Conservation (phyloP, 2,888 invertebrate species). For the Ceraclea dissimilis region DNA sequence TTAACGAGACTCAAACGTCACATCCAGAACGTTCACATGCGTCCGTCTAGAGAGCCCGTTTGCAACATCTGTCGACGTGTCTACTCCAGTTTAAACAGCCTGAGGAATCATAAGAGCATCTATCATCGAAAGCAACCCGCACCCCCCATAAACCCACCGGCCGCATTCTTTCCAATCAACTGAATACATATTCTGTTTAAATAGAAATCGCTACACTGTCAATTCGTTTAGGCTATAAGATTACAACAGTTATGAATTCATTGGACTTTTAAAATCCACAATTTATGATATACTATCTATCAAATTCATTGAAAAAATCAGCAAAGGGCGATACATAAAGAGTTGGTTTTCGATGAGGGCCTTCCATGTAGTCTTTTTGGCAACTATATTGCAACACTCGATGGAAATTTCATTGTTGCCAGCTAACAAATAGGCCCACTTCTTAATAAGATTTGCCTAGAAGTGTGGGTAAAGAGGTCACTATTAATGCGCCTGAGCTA, state of each 20-base stretch:
- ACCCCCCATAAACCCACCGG: conserved; percentile 36
- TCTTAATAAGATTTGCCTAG: no score
- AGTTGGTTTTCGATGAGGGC: no score
- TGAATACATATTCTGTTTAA: conserved; percentile 10
- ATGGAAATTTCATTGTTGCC: no score
- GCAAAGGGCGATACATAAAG: no score
- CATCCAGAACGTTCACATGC: conserved; percentile 88
- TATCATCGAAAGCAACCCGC: conserved; percentile 80
- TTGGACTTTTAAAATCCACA: no score
- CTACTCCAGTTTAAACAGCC: conserved; percentile 84
- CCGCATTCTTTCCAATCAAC: conserved; percentile 29
- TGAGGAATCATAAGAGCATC: conserved; percentile 88
- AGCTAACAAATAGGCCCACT: no score
- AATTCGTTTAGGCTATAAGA: neutral
- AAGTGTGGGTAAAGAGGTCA: no score
- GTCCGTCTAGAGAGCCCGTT: conserved; percentile 82
- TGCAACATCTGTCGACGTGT: conserved; percentile 90
- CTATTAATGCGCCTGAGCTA: no score
- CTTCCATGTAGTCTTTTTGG: no score
- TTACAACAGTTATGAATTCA: neutral
- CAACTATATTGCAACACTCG: no score
- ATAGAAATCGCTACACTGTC: neutral
- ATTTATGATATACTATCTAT: no score
- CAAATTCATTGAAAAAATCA: no score
- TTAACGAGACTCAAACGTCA: conserved; percentile 83